Base-by-base conservation (phyloP, 2,888 invertebrate species). In the Agrotis ipsilon region DNA sequence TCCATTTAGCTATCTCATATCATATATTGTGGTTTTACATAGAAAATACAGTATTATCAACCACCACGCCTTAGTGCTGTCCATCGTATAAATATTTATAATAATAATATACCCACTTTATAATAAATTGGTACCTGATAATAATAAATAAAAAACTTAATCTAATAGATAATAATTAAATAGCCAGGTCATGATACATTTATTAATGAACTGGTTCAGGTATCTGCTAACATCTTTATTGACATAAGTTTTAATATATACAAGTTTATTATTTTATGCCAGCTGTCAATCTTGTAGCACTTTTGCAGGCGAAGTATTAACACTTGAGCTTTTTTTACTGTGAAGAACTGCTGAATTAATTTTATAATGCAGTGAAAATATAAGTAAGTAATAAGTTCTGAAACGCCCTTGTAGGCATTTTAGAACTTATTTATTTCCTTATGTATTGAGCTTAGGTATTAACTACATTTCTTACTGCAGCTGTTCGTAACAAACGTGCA, bases 21-120 rank as follows among this genome's bases (percentile, higher is more conserved):
- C 57, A 54, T 79, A 61, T 51, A 46, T 72, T 84, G 82, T 73
- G 85, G 82, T 75, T 84, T 68, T 60, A 60, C 59, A 24, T 60
- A 58, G 63, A 79, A 79, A 69, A 84, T 66, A 67, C 46, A 71
- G 18, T 19, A 68, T 54, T 62, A 60, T 19, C 14, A 55, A 49
- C 16, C 49, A 46, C 63, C 70, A 72, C 72, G 70, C 75, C 84
- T 72, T 84, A 66, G 46, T 46, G 71, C 45, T 68, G 83, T 81
- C 51, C 52, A 60, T 46, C 61, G 24, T 66, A 46, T 1, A 39
- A 16, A 39, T 68, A 60, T 64, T 58, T 60, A 19, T 24, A 62
- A 64, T 71, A 70, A 64, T 48, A 77, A 58, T 45, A 43, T 32
- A 43, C 32, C 3, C 14, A 6, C 49, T 19, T 7, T 13, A 39